phyloP scores from a whole-genome alignment of 2,888 invertebrate genomes.

The Cotesia congregata region DNA sequence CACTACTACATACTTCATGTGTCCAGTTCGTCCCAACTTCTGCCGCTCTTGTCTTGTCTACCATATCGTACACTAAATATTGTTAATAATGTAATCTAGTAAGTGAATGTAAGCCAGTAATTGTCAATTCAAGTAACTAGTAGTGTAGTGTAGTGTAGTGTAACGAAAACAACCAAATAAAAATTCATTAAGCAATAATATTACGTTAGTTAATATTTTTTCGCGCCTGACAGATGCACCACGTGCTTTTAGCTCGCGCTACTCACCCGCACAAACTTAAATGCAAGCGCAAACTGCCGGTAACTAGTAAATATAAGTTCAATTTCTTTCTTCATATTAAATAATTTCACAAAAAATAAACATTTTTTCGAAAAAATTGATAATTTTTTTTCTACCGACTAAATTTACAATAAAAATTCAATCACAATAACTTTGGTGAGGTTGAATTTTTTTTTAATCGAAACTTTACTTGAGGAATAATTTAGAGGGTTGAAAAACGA shows the following conservation, averaged over 20 bases:
- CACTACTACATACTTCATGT: slow-evolving; percentile 6
- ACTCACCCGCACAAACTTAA: background rate
- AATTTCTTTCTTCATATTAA: too few species aligned
- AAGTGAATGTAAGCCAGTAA: too few species aligned
- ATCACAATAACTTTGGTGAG: too few species aligned
- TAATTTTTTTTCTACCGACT: too few species aligned
- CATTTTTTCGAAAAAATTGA: too few species aligned
- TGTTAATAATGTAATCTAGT: background rate
- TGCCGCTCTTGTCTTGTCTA: background rate
- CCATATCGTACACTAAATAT: background rate
- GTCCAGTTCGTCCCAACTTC: too few species aligned
- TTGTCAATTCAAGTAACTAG: background rate
- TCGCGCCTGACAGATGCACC: slow-evolving; percentile 53
- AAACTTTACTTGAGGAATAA: too few species aligned
- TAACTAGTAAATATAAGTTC: background rate
- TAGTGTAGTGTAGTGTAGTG: background rate
- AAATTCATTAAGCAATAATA: background rate
- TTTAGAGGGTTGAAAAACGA: too few species aligned
- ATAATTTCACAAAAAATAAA: too few species aligned
- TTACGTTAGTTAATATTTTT: slow-evolving; percentile 20
- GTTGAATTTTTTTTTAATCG: too few species aligned
- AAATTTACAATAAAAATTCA: too few species aligned
- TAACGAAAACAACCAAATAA: background rate
- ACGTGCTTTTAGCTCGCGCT: slow-evolving; percentile 49
- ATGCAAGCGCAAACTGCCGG: background rate